Percentiles rank a stretch among this genome's conserved stretches.
phyloP scores from a whole-genome alignment of 2,797 vertebrate species.

The Gymnopithys bicolor region DNA sequence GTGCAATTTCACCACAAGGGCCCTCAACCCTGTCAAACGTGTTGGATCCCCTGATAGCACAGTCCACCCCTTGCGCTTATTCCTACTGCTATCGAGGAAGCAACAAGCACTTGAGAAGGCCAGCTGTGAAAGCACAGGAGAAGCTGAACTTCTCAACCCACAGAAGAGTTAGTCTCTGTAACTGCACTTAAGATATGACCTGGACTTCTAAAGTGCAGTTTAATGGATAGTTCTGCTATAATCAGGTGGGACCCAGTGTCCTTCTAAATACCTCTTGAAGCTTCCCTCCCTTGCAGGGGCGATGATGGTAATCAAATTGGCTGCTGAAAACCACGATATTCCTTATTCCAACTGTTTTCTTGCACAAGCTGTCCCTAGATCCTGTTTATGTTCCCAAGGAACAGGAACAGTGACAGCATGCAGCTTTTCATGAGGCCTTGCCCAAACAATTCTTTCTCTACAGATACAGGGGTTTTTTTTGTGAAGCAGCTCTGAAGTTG shows the following conservation, averaged over 20 bases:
- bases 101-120: not conserved
- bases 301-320: constrained; percentile 64
- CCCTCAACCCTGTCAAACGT: not conserved
- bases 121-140: constrained; percentile 24
- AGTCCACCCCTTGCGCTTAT: not conserved
- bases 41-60: not conserved
- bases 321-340: constrained; percentile 67
- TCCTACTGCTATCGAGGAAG: not conserved
- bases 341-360: constrained; percentile 73
- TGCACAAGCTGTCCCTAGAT: constrained; percentile 75
- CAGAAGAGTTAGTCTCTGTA: not conserved
- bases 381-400: constrained; percentile 75
- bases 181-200: not conserved
- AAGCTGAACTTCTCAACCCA: constrained; percentile 11
- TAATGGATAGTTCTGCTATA: not conserved
- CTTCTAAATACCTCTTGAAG: constrained; percentile 62
- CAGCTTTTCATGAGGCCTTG: constrained; percentile 68
- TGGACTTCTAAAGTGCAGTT: not conserved
- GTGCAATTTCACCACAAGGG: not conserved
- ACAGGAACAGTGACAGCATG: constrained; percentile 72
- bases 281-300: constrained; percentile 44
- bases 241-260: constrained; percentile 35
- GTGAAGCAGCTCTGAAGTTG: constrained; percentile 22
- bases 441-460: constrained; percentile 63
- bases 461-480: constrained; percentile 17